These are phyloP conservation scores for Epinotia ramella DNA, from an alignment of 2,888 invertebrate species.

Conservation along the genomic window DNA sequence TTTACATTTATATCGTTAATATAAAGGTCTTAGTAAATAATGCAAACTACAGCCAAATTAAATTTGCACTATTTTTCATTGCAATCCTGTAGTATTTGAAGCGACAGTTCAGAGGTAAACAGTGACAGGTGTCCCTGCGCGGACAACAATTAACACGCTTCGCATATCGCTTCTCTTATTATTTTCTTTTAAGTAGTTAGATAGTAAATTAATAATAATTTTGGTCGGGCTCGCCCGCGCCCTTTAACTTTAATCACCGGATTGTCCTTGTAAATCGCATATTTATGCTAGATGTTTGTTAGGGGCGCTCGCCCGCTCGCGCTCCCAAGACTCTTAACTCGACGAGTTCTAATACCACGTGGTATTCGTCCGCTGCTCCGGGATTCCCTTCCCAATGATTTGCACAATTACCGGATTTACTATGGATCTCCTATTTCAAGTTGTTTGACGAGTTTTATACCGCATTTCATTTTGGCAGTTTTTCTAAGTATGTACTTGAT, in stretches of 20 bases:
- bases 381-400: neutral
- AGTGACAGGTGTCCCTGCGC: conserved; percentile 12
- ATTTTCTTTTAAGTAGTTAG: conserved; percentile 71
- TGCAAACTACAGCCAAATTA: neutral
- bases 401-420: neutral
- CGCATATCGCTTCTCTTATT: conserved; percentile 62
- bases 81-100: neutral
- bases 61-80: conserved; percentile 10
- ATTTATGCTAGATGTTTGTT: conserved; percentile 29
- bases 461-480: neutral
- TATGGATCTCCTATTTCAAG: neutral
- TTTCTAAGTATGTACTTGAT: neutral
- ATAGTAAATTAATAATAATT: conserved; percentile 70
- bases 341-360: neutral
- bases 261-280: conserved; percentile 36
- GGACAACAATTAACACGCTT: conserved; percentile 55
- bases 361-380: neutral
- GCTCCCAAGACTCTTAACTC: neutral
- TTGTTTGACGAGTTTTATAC: neutral
- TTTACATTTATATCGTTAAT: neutral
- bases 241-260: conserved; percentile 34
- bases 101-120: neutral
- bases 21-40: neutral
- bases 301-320: conserved; percentile 9
- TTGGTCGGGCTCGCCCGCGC: conserved; percentile 29